phyloP scores from a whole-genome alignment of 2,797 vertebrate genomes.

The Pygocentrus nattereri region DNA sequence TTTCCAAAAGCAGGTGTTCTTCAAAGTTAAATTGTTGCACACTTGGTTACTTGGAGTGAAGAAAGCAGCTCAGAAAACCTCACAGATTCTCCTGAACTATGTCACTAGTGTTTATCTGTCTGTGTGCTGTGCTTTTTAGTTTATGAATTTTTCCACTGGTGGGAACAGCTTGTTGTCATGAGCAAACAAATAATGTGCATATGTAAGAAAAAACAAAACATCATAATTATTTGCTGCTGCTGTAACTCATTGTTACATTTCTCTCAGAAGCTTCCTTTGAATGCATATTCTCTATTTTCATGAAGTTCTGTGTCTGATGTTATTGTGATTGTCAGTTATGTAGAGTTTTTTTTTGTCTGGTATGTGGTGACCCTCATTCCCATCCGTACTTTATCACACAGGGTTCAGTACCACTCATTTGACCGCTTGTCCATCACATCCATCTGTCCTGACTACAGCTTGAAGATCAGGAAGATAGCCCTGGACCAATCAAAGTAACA shows the following conservation, averaged over 20 bases:
- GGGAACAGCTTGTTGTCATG: background rate
- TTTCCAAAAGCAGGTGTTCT: constrained; percentile 46
- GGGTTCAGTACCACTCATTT: constrained; percentile 68
- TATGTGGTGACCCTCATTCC: constrained; percentile 33
- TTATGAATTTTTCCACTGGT: background rate
- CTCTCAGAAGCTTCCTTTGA: background rate
- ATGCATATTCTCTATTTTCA: background rate
- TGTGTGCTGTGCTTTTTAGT: background rate
- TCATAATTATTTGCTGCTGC: background rate
- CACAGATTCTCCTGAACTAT: background rate
- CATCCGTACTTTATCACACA: constrained; percentile 57
- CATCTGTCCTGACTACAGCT: constrained; percentile 68
- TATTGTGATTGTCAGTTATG: constrained; percentile 36
- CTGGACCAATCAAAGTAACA: constrained; percentile 69
- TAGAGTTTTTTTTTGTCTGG: constrained; percentile 30
- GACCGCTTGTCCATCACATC: constrained; percentile 68
- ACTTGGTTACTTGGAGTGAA: background rate
- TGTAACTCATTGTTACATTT: background rate
- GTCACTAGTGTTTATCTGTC: background rate
- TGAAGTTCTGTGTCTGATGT: background rate
- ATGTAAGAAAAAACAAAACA: background rate
- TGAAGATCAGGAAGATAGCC: constrained; percentile 67
- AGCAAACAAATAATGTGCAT: constrained; percentile 16
- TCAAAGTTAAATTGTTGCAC: constrained; percentile 19
- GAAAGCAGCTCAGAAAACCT: background rate